phyloP scores from a whole-genome alignment of 2,888 invertebrate genomes.

The Polietes domitor region DNA sequence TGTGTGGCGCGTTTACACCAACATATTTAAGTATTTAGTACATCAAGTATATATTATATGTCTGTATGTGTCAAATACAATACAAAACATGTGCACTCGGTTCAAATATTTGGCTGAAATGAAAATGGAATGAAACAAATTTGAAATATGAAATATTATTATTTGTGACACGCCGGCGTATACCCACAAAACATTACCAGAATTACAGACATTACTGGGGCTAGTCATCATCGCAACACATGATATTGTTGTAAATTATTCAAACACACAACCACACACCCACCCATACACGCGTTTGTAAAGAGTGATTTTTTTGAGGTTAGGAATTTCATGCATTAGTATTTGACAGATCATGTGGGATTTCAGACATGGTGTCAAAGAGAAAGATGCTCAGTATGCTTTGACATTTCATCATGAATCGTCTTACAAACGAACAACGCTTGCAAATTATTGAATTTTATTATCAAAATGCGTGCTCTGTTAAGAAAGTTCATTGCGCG shows the following conservation, averaged over 20 bases:
- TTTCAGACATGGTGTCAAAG: too few relatives aligned
- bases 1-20: background rate
- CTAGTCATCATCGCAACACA: background rate
- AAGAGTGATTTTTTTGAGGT: conserved; percentile 1
- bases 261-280: background rate
- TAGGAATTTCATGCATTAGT: too few relatives aligned
- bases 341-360: too few relatives aligned
- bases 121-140: conserved; percentile 10
- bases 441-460: too few relatives aligned
- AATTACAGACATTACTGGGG: too few relatives aligned
- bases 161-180: background rate
- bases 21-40: background rate
- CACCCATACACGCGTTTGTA: background rate
- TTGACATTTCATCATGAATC: too few relatives aligned
- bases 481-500: too few relatives aligned
- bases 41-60: background rate
- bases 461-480: too few relatives aligned
- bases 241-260: background rate
- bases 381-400: too few relatives aligned
- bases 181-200: too few relatives aligned
- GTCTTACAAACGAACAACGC: too few relatives aligned
- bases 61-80: background rate
- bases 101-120: background rate
- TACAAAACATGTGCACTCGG: background rate
- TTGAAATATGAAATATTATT: background rate